Evolutionary conservation across 2,113 vertebrate species (phyloP).

Genomic region (Mugil cephalus): DNA sequence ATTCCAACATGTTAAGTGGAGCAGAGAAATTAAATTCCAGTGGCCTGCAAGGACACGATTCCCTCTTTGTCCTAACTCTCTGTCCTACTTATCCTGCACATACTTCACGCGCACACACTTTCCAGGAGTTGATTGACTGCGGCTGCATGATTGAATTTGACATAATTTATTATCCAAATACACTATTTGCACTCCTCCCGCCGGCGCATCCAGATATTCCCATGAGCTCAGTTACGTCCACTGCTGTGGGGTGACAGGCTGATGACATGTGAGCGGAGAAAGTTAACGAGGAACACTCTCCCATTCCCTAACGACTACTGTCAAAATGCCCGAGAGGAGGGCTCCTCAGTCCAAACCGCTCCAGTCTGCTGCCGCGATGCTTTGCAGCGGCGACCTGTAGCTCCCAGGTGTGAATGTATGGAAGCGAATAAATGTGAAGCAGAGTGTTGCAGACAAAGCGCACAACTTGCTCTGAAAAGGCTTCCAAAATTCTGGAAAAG

Average conservation of each 20-base stretch:
- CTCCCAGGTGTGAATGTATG: constrained; percentile 55
- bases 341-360: constrained; percentile 25
- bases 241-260: constrained; percentile 24
- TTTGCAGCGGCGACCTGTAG: constrained; percentile 14
- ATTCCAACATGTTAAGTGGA: constrained; percentile 53
- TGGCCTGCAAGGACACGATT: constrained; percentile 78
- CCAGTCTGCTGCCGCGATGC: background rate
- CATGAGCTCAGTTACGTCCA: constrained; percentile 15
- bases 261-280: constrained; percentile 54
- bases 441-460: background rate
- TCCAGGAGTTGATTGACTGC: constrained; percentile 48
- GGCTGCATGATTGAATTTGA: constrained; percentile 36
- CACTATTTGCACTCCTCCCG: constrained; percentile 11
- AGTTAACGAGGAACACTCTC: constrained; percentile 49
- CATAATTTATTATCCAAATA: constrained; percentile 46
- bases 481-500: constrained; percentile 32
- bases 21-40: constrained; percentile 72
- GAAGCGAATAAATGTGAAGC: constrained; percentile 10
- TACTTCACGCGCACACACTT: constrained; percentile 10
- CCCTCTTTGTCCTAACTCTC: constrained; percentile 49
- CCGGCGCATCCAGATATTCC: constrained; percentile 28
- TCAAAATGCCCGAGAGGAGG: constrained; percentile 35
- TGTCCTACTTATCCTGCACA: constrained; percentile 31
- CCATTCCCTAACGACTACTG: constrained; percentile 42
- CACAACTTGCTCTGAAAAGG: background rate